These are phyloP conservation scores for Nemotelus pantherinus DNA, from an alignment of 2,888 invertebrate genomes.

Conservation along the genomic window DNA sequence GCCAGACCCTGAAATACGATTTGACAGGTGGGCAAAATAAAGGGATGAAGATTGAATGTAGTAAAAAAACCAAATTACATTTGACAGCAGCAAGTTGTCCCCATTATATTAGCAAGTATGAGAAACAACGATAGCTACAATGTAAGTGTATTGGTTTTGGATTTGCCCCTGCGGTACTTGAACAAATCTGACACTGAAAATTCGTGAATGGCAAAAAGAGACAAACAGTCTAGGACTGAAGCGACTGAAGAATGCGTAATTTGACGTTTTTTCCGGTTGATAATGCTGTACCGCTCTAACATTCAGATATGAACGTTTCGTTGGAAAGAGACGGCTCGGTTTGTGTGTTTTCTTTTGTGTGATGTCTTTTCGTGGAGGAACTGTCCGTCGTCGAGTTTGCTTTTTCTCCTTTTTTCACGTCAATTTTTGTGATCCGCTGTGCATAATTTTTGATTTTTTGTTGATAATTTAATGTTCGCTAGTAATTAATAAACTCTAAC, in stretches of 20 bases:
- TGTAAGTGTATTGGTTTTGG: no score
- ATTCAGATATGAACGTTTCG: not conserved
- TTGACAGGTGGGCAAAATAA: no score
- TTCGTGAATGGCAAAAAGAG: no score
- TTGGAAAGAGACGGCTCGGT: not conserved
- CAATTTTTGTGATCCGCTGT: conserved; percentile 40
- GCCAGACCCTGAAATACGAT: no score
- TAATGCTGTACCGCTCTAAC: not conserved
- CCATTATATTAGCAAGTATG: no score
- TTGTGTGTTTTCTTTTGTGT: conserved; percentile 32
- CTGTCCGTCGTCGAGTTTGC: conserved; percentile 38
- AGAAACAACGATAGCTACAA: no score
- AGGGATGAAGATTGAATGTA: no score
- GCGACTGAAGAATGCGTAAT: conserved; percentile 10
- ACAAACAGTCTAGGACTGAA: no score
- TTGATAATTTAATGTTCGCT: conserved; percentile 37
- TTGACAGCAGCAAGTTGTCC: no score
- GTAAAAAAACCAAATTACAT: no score
- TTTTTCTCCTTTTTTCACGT: conserved; percentile 41
- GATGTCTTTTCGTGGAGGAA: conserved; percentile 25
- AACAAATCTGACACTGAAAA: no score
- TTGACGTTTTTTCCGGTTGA: conserved; percentile 20
- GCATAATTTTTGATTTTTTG: conserved; percentile 34
- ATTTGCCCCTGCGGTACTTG: no score
- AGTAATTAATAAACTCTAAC: conserved; percentile 24